Evolutionary conservation across 2,113 vertebrate species (phyloP), one percentile per base, ranked within the genome.

Genomic region (Xiphophorus couchianus): DNA sequence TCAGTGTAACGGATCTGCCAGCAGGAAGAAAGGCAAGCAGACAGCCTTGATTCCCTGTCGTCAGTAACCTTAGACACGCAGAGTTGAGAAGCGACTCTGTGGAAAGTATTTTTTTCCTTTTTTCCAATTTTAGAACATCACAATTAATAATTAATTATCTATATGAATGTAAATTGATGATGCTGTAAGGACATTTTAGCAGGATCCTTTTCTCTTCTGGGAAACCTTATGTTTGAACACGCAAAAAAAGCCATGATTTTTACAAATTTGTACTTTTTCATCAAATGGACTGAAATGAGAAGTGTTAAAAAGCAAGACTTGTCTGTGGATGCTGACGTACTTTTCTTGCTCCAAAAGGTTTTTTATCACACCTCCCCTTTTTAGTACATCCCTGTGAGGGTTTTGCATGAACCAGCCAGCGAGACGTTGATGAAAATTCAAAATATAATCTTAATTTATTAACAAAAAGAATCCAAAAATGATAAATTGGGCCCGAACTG

Each of bases 1-100:
- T 73, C 74, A 35, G 70, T 83, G 89, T 85, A 91, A 91, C 48
- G 0, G 86, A 91, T 90, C 88, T 83, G 60, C 73, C 73, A n/a
- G 81, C 75, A 89, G 90, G 83, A 87, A 83, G 86, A 83, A 76
- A 78, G 71, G 58, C 28, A 67, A 4, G 35, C 7, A 79, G 82
- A 75, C 74, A 0, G 60, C 37, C 71, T 8, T 35, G 76, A 69
- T 80, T 80, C 83, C 76, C 44, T 19, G 31, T 5, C 9, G 8
- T 69, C 68, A 28, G 60, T 71, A 69, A 80, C 71, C 83, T 48
- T 9, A 58, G 9, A 48, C 69, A 65, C 54, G 48, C 42, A 4
- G 33, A 58, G 48, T 78, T 35, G 51, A 73, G 39, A 39, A 54
- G 66, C 11, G 29, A 30, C 30, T 30, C 19, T 0, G 12, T 33